phyloP scores from a whole-genome alignment of 2,888 invertebrate genomes.

The Allolobophora icterica region DNA sequence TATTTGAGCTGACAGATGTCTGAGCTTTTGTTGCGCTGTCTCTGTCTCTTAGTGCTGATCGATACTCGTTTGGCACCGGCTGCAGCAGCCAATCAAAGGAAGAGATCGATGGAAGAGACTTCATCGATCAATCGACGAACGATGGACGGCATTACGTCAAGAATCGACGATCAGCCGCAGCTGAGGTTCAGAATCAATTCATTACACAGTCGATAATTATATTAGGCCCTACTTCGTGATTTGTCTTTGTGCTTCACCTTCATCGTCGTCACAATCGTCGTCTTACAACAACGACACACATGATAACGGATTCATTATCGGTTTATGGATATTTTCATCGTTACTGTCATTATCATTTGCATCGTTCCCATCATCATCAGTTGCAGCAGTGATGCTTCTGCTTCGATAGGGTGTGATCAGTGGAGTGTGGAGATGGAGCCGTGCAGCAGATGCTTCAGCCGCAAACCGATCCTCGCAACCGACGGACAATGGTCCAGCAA shows the following conservation, averaged over 20 bases:
- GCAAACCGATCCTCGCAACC: not conserved
- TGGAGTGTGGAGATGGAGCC: conserved; percentile 17
- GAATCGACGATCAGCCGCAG: not conserved
- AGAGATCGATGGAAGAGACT: not conserved
- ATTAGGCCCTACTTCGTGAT: not conserved
- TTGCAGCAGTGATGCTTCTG: no score
- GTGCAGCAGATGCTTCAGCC: not conserved
- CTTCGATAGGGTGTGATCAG: not conserved
- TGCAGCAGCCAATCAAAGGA: conserved; percentile 7
- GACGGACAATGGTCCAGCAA: not conserved
- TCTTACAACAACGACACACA: no score
- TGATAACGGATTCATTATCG: no score
- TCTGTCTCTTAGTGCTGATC: not conserved
- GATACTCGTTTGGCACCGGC: not conserved
- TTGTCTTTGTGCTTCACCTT: not conserved
- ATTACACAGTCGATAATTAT: not conserved
- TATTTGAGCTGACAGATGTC: not conserved
- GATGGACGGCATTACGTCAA: not conserved
- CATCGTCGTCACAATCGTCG: no score
- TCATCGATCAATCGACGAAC: not conserved
- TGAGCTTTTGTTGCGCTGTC: not conserved
- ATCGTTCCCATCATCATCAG: no score
- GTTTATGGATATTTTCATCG: not conserved
- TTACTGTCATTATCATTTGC: not conserved
- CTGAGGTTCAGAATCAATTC: not conserved